phyloP scores from a whole-genome alignment of 2,113 vertebrate species.

The Salminus brasiliensis region DNA sequence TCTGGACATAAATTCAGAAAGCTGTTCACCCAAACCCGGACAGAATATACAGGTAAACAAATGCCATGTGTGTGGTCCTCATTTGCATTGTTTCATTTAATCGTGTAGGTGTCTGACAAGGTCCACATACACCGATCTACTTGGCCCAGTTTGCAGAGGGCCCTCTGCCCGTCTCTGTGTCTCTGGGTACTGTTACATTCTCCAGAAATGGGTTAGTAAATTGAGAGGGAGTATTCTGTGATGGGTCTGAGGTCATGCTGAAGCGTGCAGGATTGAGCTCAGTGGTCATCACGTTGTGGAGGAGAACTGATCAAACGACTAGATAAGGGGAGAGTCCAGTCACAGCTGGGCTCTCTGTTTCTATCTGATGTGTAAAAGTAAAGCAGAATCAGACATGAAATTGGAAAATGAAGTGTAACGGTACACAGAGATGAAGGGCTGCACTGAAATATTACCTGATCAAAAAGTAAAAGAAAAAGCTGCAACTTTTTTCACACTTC shows the following conservation, averaged over 20 bases:
- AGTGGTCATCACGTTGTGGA: slow-evolving; percentile 51
- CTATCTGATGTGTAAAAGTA: slow-evolving; percentile 75
- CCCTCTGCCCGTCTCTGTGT: slow-evolving; percentile 53
- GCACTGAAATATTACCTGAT: slow-evolving; percentile 40
- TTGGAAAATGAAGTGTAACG: slow-evolving; percentile 79
- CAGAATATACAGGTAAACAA: slow-evolving; percentile 8
- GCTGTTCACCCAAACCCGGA: neutral
- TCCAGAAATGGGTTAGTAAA: slow-evolving; percentile 52
- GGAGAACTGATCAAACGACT: slow-evolving; percentile 51
- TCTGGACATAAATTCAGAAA: slow-evolving; percentile 59
- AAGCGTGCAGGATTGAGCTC: slow-evolving; percentile 52
- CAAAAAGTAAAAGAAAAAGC: slow-evolving; percentile 45
- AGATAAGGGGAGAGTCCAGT: slow-evolving; percentile 58
- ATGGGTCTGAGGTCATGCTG: slow-evolving; percentile 56
- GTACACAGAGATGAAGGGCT: slow-evolving; percentile 69
- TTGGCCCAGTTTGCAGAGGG: slow-evolving; percentile 47
- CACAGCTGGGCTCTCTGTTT: slow-evolving; percentile 72
- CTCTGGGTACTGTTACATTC: slow-evolving; percentile 66
- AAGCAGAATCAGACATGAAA: slow-evolving; percentile 77
- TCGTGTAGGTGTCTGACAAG: slow-evolving; percentile 4
- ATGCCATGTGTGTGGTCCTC: neutral
- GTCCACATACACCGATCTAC: slow-evolving; percentile 23
- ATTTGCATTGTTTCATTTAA: slow-evolving; percentile 20
- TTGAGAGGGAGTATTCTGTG: slow-evolving; percentile 55
- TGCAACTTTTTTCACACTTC: neutral